Conservation (phyloP, 2,113 vertebrate genomes). For the Cricetomys ansorgei region DNA sequence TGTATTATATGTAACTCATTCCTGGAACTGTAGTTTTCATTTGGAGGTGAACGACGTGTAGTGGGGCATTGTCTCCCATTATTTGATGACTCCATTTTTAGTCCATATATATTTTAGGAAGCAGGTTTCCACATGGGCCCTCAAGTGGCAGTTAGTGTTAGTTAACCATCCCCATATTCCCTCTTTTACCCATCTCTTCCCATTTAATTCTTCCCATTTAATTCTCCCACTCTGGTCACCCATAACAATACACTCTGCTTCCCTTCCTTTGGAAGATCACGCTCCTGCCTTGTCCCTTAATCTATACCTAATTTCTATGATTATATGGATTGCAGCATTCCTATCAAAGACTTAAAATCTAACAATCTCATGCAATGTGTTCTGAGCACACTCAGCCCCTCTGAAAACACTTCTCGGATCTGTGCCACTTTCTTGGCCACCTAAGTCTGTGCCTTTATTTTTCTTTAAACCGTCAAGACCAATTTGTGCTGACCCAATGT, state of each 20-base stretch:
- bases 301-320: background rate
- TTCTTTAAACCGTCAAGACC: too few species aligned
- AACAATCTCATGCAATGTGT: too few species aligned
- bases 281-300: background rate
- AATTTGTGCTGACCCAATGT: too few species aligned
- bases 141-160: background rate
- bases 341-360: too few species aligned
- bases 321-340: background rate
- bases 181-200: background rate
- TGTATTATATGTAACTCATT: background rate
- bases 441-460: too few species aligned
- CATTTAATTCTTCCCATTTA: background rate
- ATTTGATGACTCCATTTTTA: background rate
- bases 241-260: background rate
- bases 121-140: background rate
- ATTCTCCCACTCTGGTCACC: background rate
- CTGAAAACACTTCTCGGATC: background rate
- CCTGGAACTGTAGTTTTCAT: background rate
- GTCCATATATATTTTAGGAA: background rate
- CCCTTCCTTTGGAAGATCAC: background rate
- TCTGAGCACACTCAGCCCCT: background rate
- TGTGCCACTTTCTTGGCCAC: background rate
- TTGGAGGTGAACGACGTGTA: background rate
- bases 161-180: background rate
- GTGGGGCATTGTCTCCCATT: background rate